Evolutionary conservation across 2,797 vertebrate genomes (phyloP).

Genomic region (Rhynchotus rufescens): DNA sequence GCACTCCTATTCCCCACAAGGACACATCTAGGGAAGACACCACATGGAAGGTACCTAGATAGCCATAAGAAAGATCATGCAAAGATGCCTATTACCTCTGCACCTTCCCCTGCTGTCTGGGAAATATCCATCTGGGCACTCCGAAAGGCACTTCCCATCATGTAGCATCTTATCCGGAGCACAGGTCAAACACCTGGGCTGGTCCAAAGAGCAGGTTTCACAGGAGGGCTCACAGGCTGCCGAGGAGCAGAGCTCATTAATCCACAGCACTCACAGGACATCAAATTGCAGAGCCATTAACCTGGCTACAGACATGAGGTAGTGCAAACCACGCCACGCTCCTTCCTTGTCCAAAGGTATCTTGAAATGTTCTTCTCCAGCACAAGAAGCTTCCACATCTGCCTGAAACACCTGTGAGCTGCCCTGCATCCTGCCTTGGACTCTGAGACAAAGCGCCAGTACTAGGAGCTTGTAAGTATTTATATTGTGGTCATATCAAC

Average conservation of each 20-base stretch:
- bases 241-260: not conserved
- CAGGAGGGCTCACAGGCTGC: constrained; percentile 90
- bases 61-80: not conserved
- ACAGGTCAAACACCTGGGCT: constrained; percentile 85
- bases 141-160: constrained; percentile 83
- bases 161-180: constrained; percentile 80
- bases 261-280: not conserved
- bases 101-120: constrained; percentile 80
- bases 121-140: constrained; percentile 86
- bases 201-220: constrained; percentile 85
- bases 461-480: not conserved
- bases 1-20: not conserved
- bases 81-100: constrained; percentile 80
- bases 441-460: not conserved
- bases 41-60: not conserved
- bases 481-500: no score
- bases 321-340: not conserved
- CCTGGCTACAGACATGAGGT: fast-evolving
- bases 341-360: not conserved
- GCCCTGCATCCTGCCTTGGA: not conserved
- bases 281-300: not conserved
- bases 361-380: not conserved
- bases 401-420: not conserved
- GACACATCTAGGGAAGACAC: not conserved
- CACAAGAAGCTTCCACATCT: not conserved